Evolutionary conservation across 2,888 invertebrate species (phyloP).

Genomic region (Lasioglossum villosulum): DNA sequence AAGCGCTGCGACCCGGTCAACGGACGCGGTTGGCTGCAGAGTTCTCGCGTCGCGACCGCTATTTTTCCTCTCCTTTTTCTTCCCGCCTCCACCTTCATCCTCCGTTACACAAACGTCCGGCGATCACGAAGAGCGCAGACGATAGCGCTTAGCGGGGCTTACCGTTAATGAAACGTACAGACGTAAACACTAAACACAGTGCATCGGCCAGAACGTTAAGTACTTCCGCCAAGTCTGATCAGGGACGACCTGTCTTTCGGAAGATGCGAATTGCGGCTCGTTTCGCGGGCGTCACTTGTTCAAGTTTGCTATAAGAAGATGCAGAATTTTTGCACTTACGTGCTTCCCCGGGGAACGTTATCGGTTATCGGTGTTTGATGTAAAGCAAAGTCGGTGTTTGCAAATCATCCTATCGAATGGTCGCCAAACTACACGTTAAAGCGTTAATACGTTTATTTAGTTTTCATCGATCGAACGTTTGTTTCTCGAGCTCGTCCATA

Average conservation of each 20-base stretch:
- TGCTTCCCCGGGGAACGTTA: background rate
- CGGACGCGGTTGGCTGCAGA: background rate
- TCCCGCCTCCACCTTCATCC: slow-evolving; percentile 18
- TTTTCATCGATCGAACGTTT: background rate
- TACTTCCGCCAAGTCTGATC: slow-evolving; percentile 53
- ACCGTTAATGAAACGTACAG: slow-evolving; percentile 70
- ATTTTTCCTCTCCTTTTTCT: background rate
- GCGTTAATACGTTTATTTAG: background rate
- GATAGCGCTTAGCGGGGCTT: slow-evolving; percentile 66
- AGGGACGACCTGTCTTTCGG: background rate
- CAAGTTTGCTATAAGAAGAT: background rate
- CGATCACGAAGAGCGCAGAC: slow-evolving; percentile 50
- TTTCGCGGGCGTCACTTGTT: background rate
- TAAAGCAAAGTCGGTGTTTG: too few species aligned
- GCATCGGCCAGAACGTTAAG: slow-evolving; percentile 52
- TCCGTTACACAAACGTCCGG: slow-evolving; percentile 52
- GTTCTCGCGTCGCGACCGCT: background rate
- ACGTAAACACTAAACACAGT: slow-evolving; percentile 66
- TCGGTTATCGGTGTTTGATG: background rate
- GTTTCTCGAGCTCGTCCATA: background rate
- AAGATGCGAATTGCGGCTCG: background rate
- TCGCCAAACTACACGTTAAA: background rate
- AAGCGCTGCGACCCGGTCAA: slow-evolving; percentile 10
- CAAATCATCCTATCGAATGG: background rate
- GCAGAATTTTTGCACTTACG: background rate